Conservation (phyloP, 2,888 invertebrate genomes). For the Gymnoscelis rufifasciata region DNA sequence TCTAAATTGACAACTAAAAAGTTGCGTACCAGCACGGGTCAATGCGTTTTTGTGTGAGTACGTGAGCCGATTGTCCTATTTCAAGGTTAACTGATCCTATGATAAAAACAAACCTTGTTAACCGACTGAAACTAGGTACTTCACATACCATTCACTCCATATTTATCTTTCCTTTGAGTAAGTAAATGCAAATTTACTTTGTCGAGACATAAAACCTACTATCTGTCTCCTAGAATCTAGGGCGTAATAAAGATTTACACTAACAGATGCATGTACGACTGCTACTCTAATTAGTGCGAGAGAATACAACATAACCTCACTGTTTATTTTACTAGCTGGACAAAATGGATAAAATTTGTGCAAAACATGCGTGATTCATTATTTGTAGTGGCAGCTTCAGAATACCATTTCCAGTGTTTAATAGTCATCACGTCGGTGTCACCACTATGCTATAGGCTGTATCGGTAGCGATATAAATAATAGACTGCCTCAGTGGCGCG, state of each 20-base stretch:
- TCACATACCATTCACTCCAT: not conserved
- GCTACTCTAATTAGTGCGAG: conserved; percentile 18
- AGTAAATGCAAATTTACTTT: conserved; percentile 16
- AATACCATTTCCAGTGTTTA: no score
- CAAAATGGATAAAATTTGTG: not conserved
- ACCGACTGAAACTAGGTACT: not conserved
- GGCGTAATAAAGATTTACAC: conserved; percentile 19
- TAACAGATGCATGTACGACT: conserved; percentile 16
- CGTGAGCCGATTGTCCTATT: conserved; percentile 21
- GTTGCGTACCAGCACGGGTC: conserved; percentile 22
- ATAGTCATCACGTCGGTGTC: no score
- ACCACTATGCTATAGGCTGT: no score
- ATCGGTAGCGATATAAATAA: no score
- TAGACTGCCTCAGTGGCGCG: no score
- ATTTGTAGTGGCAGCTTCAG: no score
- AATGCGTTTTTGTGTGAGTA: conserved; percentile 20
- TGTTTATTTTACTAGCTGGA: conserved; percentile 4
- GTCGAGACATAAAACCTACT: conserved; percentile 18
- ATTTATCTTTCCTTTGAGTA: conserved; percentile 6
- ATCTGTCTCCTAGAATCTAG: conserved; percentile 17
- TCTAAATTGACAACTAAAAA: conserved; percentile 19
- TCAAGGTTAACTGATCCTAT: conserved; percentile 21
- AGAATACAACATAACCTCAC: conserved; percentile 8
- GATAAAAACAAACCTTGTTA: conserved; percentile 11
- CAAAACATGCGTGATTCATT: no score